Conservation (phyloP, 2,797 vertebrate genomes). For the Sorex maritimensis region DNA sequence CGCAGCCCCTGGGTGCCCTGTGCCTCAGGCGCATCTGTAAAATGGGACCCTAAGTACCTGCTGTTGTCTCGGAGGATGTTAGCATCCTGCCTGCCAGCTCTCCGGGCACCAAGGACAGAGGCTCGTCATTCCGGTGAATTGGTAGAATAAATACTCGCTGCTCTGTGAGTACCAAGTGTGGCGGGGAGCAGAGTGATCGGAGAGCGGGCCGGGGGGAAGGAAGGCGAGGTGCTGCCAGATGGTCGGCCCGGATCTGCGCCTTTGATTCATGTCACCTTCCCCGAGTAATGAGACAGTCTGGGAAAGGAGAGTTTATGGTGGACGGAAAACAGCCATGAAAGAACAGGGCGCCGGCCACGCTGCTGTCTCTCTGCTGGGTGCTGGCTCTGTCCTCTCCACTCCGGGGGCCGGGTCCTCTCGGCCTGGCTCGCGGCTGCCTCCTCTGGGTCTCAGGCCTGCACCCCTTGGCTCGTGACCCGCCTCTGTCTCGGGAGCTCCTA, state of each 20-base stretch:
- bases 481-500: not conserved
- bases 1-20: not conserved
- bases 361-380: not conserved
- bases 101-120: not conserved
- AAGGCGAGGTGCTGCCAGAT: not conserved
- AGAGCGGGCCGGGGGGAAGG: not conserved
- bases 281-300: not conserved
- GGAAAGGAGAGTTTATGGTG: not conserved
- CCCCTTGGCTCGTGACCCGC: not conserved
- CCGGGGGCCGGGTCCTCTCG: not conserved
- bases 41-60: not conserved
- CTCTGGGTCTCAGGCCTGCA: not conserved
- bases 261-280: conserved; percentile 10
- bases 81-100: not conserved
- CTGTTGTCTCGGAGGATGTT: not conserved
- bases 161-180: not conserved
- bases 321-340: not conserved
- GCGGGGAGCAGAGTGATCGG: not conserved
- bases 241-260: not conserved
- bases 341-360: not conserved
- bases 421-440: not conserved
- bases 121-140: not conserved
- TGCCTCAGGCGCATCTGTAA: not conserved
- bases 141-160: not conserved
- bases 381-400: not conserved